These are phyloP conservation scores for Grus americana DNA, from an alignment of 2,113 vertebrate genomes.

Conservation along the genomic window DNA sequence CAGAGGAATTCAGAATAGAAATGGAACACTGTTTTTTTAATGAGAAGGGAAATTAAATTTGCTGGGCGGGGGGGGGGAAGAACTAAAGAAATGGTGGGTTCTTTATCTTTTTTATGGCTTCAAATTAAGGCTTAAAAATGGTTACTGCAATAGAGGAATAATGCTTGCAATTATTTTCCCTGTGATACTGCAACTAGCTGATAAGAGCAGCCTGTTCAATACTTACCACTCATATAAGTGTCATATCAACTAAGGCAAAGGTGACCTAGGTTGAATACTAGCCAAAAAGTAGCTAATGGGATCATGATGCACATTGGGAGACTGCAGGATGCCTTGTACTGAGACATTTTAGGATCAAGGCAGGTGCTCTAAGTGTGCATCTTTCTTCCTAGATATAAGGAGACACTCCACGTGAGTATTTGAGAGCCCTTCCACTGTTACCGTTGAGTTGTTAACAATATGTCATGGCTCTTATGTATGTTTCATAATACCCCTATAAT, in stretches of 20 bases:
- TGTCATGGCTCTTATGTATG: not conserved
- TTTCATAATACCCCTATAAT: not conserved
- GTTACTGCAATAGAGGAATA: not conserved
- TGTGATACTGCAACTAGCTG: not conserved
- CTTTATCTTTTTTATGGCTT: not conserved
- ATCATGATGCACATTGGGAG: not conserved
- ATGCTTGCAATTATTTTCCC: not conserved
- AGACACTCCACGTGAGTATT: not conserved
- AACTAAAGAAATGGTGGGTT: not conserved
- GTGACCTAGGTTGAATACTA: not conserved
- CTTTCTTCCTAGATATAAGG: not conserved
- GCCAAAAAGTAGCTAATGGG: not conserved
- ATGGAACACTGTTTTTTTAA: not conserved
- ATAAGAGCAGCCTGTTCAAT: not conserved
- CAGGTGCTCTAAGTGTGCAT: not conserved
- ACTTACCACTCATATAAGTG: not conserved
- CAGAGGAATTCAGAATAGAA: not conserved
- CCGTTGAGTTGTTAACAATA: not conserved
- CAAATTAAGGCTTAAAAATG: not conserved
- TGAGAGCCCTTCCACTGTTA: not conserved
- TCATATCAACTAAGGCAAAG: not conserved
- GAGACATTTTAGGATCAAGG: not conserved
- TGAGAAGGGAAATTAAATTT: not conserved
- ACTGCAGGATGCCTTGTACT: not conserved
- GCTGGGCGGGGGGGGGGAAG: too few species aligned